A percentile compares a stretch with the other conserved stretches of the same genome.
These are phyloP conservation scores for Leptopilina boulardi DNA, from an alignment of 1,140 invertebrate genomes.

Conservation along the genomic window DNA sequence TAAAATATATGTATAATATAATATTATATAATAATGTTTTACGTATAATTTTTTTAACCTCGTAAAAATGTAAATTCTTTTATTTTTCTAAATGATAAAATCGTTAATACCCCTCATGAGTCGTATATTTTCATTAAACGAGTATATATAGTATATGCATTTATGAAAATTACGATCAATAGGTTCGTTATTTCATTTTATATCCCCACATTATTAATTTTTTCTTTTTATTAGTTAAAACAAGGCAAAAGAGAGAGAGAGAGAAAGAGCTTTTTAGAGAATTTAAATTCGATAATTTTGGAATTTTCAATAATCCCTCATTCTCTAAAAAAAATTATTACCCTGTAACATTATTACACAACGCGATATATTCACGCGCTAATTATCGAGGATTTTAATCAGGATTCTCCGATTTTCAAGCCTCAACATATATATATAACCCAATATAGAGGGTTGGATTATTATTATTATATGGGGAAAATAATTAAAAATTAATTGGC, in stretches of 20 bases:
- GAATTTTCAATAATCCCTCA: conserved; percentile 6
- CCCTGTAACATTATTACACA: not conserved
- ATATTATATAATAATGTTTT: too few species aligned
- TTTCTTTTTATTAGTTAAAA: not conserved
- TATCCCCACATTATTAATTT: not conserved
- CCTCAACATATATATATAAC: conserved; percentile 21
- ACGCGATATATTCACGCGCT: not conserved
- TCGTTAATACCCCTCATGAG: not conserved
- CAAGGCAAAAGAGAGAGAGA: too few species aligned
- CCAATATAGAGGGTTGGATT: conserved; percentile 22
- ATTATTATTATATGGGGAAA: conserved; percentile 1
- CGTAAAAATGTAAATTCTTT: not conserved
- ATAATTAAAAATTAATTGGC: conserved; percentile 35
- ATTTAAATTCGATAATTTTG: not conserved
- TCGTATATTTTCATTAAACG: not conserved
- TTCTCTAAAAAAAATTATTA: not conserved
- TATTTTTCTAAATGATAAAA: not conserved
- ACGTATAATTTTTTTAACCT: too few species aligned
- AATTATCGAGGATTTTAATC: conserved; percentile 6
- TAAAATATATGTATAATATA: not conserved
- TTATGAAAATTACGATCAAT: conserved; percentile 10
- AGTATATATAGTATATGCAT: not conserved
- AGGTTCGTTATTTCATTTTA: not conserved
- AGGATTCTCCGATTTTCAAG: conserved; percentile 5
- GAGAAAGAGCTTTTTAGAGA: too few species aligned